These are phyloP conservation scores for Sparus aurata DNA, from an alignment of 2,797 vertebrate species.

Conservation along the genomic window DNA sequence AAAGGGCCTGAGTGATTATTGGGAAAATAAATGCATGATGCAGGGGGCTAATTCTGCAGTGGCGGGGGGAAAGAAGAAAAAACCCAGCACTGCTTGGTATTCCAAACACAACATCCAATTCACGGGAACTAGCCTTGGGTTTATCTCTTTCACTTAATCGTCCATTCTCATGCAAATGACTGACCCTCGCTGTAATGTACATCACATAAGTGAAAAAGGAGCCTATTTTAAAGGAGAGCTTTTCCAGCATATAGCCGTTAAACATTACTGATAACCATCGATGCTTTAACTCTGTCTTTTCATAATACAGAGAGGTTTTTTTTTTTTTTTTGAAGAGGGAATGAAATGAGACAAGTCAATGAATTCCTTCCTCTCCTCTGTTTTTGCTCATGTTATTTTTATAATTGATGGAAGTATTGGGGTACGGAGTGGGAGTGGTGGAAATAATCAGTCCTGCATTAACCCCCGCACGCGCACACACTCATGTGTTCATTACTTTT, in stretches of 20 bases:
- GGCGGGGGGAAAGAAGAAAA: conserved; percentile 30
- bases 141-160: conserved; percentile 82
- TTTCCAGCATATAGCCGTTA: conserved; percentile 69
- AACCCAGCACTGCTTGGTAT: conserved; percentile 72
- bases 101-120: conserved; percentile 75
- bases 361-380: conserved; percentile 15
- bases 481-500: conserved; percentile 63
- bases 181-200: conserved; percentile 81
- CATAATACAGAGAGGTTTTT: conserved; percentile 15
- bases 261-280: conserved; percentile 71
- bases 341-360: conserved; percentile 39
- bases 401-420: conserved; percentile 44
- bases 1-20: conserved; percentile 71
- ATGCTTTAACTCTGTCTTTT: conserved; percentile 47
- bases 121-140: conserved; percentile 80
- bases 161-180: conserved; percentile 83
- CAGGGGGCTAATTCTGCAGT: conserved; percentile 66
- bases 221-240: conserved; percentile 58
- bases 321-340: conserved; percentile 10
- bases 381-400: conserved; percentile 33
- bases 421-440: conserved; percentile 23
- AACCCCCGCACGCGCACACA: conserved; percentile 61
- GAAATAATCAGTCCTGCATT: conserved; percentile 58
- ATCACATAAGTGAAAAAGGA: conserved; percentile 77
- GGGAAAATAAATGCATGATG: conserved; percentile 76